Evolutionary conservation across 1,140 invertebrate species (phyloP).

Genomic region (Danaus plexippus): DNA sequence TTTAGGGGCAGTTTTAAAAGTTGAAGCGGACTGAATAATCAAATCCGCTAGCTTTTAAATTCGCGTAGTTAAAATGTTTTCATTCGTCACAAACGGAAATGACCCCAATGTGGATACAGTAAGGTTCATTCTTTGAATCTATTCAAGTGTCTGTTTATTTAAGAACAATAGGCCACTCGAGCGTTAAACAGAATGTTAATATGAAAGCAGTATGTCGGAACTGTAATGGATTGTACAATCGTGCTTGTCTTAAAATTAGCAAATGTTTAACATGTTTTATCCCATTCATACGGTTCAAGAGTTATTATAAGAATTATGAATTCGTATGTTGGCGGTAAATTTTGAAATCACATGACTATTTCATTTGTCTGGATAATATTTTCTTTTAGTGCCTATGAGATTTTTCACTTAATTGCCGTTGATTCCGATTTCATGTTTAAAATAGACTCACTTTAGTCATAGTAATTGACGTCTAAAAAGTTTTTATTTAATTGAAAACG

Average conservation of each 20-base stretch:
- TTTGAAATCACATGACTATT: too few relatives aligned
- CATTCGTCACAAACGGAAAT: slow-evolving; percentile 13
- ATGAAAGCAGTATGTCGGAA: slow-evolving; percentile 24
- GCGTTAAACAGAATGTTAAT: slow-evolving; percentile 42
- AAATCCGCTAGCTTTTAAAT: slow-evolving; percentile 41
- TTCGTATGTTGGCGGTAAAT: too few relatives aligned
- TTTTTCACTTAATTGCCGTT: too few relatives aligned
- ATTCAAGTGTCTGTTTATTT: slow-evolving; percentile 18
- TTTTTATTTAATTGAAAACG: too few relatives aligned
- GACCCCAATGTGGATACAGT: slow-evolving; percentile 10
- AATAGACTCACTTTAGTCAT: too few relatives aligned
- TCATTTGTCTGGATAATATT: too few relatives aligned
- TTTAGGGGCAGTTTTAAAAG: slow-evolving; percentile 10
- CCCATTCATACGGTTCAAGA: too few relatives aligned
- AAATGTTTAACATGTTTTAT: too few relatives aligned
- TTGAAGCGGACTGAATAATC: slow-evolving; percentile 43
- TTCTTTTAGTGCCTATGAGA: too few relatives aligned
- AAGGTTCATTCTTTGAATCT: slow-evolving; percentile 8
- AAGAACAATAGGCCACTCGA: slow-evolving; percentile 35
- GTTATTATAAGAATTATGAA: too few relatives aligned
- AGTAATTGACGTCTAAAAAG: too few relatives aligned
- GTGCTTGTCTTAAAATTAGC: neutral
- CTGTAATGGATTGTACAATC: slow-evolving; percentile 9
- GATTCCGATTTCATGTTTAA: too few relatives aligned
- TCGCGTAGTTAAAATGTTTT: slow-evolving; percentile 8